A percentile compares a stretch with the other conserved stretches of the same genome.
Conservation (phyloP, 2,113 vertebrate species). For the Conger conger region DNA sequence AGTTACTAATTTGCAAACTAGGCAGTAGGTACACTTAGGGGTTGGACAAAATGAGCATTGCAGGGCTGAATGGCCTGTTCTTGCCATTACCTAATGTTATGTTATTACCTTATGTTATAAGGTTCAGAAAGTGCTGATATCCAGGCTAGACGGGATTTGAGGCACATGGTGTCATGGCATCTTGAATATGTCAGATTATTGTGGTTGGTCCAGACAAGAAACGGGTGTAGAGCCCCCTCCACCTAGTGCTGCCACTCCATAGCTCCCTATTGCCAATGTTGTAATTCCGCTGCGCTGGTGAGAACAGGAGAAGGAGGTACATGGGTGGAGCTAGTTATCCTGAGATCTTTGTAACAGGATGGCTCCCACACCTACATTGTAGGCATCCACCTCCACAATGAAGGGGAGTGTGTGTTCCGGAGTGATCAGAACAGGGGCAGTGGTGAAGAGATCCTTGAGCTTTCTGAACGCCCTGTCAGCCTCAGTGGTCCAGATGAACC, state of each 20-base stretch:
- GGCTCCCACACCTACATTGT: neutral
- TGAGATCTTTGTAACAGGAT: neutral
- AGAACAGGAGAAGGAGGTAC: neutral
- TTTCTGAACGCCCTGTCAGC: neutral
- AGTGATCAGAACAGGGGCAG: neutral
- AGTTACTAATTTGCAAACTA: too few relatives aligned
- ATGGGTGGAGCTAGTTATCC: neutral
- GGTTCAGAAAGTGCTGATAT: too few relatives aligned
- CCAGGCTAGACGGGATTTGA: too few relatives aligned
- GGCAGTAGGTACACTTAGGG: too few relatives aligned
- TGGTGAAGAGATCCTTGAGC: neutral
- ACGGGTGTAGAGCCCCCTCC: neutral
- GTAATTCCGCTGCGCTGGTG: neutral
- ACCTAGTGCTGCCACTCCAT: neutral
- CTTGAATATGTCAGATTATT: neutral
- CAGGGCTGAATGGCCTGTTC: too few relatives aligned
- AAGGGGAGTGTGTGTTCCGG: neutral
- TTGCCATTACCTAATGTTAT: too few relatives aligned
- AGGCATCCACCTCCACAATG: neutral
- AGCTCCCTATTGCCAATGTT: neutral
- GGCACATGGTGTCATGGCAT: neutral
- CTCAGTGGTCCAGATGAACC: neutral
- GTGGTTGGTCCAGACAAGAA: neutral
- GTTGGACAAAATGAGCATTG: too few relatives aligned
- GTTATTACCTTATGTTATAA: too few relatives aligned